Percentiles rank a stretch among this genome's conserved stretches.
These are phyloP conservation scores for Pseudolycoriella hygida DNA, from an alignment of 2,888 invertebrate genomes.

Conservation along the genomic window DNA sequence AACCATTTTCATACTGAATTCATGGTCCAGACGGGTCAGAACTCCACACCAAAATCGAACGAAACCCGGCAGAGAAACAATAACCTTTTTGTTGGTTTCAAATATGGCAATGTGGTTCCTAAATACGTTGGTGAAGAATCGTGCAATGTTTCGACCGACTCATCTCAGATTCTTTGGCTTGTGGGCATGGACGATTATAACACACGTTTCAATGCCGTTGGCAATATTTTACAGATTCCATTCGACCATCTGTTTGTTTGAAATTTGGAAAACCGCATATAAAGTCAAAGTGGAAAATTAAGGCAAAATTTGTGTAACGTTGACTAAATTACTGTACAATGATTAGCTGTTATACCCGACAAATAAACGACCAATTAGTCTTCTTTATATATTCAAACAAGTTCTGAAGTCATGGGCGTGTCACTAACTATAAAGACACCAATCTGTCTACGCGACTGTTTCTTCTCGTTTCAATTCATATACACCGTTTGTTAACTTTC, in stretches of 20 bases:
- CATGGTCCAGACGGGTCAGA: conserved; percentile 55
- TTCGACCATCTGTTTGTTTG: conserved; percentile 80
- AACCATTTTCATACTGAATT: conserved; percentile 58
- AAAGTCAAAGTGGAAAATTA: conserved; percentile 30
- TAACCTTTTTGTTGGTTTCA: conserved; percentile 66
- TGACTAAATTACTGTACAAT: no score
- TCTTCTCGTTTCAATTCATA: no score
- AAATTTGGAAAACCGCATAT: conserved; percentile 82
- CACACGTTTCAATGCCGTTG: conserved; percentile 74
- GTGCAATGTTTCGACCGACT: conserved; percentile 65
- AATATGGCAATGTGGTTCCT: conserved; percentile 79
- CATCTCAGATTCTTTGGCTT: conserved; percentile 69
- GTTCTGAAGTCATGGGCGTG: no score
- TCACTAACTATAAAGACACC: no score
- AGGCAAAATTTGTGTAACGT: neutral
- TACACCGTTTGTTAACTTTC: no score
- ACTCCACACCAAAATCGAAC: conserved; percentile 48
- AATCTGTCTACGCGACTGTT: no score
- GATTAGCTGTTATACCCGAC: no score
- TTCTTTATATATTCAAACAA: no score
- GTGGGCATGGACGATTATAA: conserved; percentile 85
- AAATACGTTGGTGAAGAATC: conserved; percentile 66
- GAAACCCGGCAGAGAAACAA: conserved; percentile 71
- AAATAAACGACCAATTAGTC: no score
- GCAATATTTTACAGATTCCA: conserved; percentile 84